A percentile compares a stretch with the other conserved stretches of the same genome.
Conservation (phyloP, 2,113 vertebrate species). For the Pollimyrus isidori region DNA sequence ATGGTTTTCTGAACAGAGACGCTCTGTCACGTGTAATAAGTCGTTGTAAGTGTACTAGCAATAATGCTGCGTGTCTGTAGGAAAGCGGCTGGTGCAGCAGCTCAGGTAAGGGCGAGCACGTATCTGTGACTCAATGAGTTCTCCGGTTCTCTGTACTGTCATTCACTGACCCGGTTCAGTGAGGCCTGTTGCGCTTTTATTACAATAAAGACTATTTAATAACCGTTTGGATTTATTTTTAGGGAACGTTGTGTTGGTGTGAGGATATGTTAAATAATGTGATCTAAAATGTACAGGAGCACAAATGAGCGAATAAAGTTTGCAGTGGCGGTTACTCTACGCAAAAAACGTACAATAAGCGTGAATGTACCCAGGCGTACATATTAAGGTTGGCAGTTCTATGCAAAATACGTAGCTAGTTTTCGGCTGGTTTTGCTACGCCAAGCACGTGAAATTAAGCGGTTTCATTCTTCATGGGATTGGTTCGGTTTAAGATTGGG, state of each 20-base stretch:
- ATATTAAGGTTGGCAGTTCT: not conserved
- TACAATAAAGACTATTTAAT: not conserved
- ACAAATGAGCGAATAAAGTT: not conserved
- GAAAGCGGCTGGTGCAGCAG: constrained; percentile 41
- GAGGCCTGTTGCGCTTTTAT: not conserved
- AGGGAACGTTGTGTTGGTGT: not conserved
- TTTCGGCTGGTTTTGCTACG: not conserved
- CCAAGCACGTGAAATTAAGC: not conserved
- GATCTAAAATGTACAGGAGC: not conserved
- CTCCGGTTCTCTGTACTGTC: constrained; percentile 12
- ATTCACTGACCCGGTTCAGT: constrained; percentile 18
- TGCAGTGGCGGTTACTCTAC: not conserved
- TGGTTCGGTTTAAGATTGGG: not conserved
- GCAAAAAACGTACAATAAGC: not conserved
- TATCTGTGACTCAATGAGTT: not conserved
- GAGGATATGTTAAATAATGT: not conserved
- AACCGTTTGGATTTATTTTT: not conserved
- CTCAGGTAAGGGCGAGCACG: constrained; percentile 38
- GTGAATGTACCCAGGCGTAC: not conserved
- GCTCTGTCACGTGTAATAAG: constrained; percentile 10
- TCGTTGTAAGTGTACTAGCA: constrained; percentile 24
- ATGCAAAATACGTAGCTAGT: not conserved
- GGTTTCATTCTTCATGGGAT: not conserved
- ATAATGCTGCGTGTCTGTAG: constrained; percentile 51
- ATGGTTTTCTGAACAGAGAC: constrained; percentile 39